Evolutionary conservation across 2,888 invertebrate genomes (phyloP), one percentile per base, ranked within the genome.

Genomic region (Rhagonycha fulva): DNA sequence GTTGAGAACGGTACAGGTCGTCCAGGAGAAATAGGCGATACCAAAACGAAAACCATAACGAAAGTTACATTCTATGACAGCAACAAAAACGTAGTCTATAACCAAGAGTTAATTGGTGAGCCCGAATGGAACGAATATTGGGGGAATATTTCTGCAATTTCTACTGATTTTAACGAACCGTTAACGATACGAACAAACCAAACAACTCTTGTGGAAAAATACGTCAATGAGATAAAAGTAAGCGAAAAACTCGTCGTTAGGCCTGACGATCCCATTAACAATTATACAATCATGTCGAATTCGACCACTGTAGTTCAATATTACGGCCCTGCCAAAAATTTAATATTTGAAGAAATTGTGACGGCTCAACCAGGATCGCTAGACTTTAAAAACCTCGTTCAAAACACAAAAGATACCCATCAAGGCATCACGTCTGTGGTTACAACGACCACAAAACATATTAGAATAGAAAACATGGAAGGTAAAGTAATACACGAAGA

Each of bases 61-160:
- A 28, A 24, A 11, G 19, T 75, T 9, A 72, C 63, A 28, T 77
- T 72, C 62, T 77, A 72, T 14, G 70, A 75, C 14, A n/a, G 14
- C 11, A 60, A 66, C 5, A 60, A 69, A 4, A 68, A 62, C 3
- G 9, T 26, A 5, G 24, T 74, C 7, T 61, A 70, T 5, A 14
- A 61, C 30, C 24, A 47, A 28, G 28, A 28, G 11, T 14, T 74
- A 28, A 71, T 63, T 32, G 68, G 61, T 0, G 77, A 77, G 47
- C 68, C 63, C 2, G 69, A 19, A 26, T 60, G 26, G n/a, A 70
- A 70, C 28, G 67, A 77, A 19, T 77, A 72, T 28, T 77, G 74
- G 74, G 19, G 66, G 62, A 47, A 70, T n/a, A 69, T 77, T 61
- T 61, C 75, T 19, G 69, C 32, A 63, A 60, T 67, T 14, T 72